These are phyloP conservation scores for Pandion haliaetus DNA, from an alignment of 2,113 vertebrate species.

Conservation along the genomic window DNA sequence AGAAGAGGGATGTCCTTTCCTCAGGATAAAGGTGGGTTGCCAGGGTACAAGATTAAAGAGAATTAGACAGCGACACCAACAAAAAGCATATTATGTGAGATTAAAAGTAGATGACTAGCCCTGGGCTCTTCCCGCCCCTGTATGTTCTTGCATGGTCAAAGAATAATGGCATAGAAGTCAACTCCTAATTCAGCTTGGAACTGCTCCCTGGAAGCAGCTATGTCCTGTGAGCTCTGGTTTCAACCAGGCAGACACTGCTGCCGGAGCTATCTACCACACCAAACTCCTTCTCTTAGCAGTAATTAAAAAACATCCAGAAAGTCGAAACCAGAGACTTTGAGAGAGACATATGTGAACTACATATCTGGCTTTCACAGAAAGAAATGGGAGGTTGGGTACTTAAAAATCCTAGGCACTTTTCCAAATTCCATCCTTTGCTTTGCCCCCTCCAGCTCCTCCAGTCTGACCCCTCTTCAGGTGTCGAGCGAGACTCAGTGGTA, in stretches of 20 bases:
- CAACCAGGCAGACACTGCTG: background rate
- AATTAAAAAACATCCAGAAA: background rate
- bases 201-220: background rate
- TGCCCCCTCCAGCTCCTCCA: too few relatives aligned
- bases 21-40: background rate
- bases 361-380: fast-evolving
- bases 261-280: background rate
- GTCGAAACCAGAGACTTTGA: background rate
- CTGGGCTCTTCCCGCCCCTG: background rate
- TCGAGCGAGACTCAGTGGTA: too few relatives aligned
- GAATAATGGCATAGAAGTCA: background rate
- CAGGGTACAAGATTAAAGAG: background rate
- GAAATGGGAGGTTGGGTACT: background rate
- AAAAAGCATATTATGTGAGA: background rate
- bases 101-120: background rate
- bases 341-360: fast-evolving
- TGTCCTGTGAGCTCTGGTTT: background rate
- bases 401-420: background rate
- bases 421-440: background rate
- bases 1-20: background rate
- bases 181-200: background rate
- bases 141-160: background rate
- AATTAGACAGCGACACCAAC: background rate
- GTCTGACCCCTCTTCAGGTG: too few relatives aligned
- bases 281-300: background rate